Evolutionary conservation across 2,797 vertebrate species (phyloP).

Genomic region (Syngnathus rostellatus): DNA sequence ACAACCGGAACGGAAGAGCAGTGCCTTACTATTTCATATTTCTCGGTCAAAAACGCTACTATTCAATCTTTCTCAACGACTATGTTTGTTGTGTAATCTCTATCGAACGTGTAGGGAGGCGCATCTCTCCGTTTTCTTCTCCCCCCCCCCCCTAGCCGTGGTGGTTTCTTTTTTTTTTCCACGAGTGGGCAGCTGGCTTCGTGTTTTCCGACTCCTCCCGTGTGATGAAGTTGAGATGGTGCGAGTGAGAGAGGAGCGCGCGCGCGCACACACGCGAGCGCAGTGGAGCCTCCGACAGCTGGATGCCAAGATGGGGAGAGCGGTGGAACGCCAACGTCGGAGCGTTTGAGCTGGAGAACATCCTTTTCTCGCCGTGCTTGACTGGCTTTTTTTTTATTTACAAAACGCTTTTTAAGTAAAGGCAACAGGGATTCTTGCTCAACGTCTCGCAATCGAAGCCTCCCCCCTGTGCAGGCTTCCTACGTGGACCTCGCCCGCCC

Average conservation of each 20-base stretch:
- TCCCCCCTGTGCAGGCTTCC: not conserved
- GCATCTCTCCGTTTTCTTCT: constrained; percentile 34
- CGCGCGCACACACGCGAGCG: constrained; percentile 42
- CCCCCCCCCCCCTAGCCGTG: no score
- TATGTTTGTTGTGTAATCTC: constrained; percentile 5
- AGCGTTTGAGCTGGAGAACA: constrained; percentile 16
- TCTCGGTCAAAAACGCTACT: not conserved
- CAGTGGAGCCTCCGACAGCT: constrained; percentile 50
- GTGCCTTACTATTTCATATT: not conserved
- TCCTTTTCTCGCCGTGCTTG: constrained; percentile 8
- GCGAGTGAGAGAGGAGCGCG: constrained; percentile 37
- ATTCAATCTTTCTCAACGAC: not conserved
- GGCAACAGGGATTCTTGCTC: not conserved
- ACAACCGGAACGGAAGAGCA: not conserved
- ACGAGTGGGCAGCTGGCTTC: constrained; percentile 42
- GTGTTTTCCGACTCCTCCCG: constrained; percentile 56
- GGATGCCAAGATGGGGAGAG: constrained; percentile 32
- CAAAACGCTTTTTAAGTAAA: constrained; percentile 21
- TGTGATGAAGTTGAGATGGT: constrained; percentile 58
- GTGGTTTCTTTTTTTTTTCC: not conserved
- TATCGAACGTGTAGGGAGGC: constrained; percentile 44
- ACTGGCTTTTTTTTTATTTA: constrained; percentile 10
- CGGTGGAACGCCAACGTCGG: constrained; percentile 36
- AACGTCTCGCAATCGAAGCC: constrained; percentile 16
- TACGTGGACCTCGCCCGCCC: constrained; percentile 21